A percentile compares a stretch with the other conserved stretches of the same genome.
These are phyloP conservation scores for Pangasianodon gigas DNA, from an alignment of 2,113 vertebrate genomes.

Conservation along the genomic window DNA sequence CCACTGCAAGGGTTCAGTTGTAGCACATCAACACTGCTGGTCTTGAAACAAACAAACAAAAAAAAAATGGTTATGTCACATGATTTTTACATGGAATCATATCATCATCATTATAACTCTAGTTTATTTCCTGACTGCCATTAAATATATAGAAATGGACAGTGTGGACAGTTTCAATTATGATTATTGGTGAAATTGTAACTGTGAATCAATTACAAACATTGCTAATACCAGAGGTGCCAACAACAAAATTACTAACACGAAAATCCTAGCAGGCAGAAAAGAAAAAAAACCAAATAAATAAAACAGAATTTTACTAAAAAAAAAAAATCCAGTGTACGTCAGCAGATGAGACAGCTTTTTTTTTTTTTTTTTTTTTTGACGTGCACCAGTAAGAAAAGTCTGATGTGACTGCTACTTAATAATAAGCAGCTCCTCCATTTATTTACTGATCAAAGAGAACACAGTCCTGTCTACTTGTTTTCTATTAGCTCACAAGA, in stretches of 20 bases:
- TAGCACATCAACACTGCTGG: background rate
- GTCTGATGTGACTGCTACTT: too few relatives aligned
- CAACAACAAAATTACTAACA: background rate
- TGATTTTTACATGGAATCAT: background rate
- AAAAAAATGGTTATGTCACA: background rate
- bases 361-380: background rate
- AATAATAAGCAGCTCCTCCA: background rate
- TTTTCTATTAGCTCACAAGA: background rate
- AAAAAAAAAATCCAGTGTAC: background rate
- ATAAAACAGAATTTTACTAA: too few relatives aligned
- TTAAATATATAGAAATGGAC: background rate
- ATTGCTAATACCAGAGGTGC: background rate
- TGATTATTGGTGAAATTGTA: background rate
- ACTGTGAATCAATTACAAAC: background rate
- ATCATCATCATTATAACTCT: background rate
- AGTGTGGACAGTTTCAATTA: background rate
- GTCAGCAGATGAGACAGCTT: background rate
- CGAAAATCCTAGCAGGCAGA: background rate
- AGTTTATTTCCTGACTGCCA: background rate
- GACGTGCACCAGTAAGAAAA: background rate
- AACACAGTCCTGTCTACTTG: background rate
- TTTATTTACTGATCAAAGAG: background rate
- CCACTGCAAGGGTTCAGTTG: background rate
- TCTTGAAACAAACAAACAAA: background rate
- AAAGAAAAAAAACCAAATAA: background rate